Evolutionary conservation across 2,888 invertebrate species (phyloP).

Genomic region (Podabrus alpinus): DNA sequence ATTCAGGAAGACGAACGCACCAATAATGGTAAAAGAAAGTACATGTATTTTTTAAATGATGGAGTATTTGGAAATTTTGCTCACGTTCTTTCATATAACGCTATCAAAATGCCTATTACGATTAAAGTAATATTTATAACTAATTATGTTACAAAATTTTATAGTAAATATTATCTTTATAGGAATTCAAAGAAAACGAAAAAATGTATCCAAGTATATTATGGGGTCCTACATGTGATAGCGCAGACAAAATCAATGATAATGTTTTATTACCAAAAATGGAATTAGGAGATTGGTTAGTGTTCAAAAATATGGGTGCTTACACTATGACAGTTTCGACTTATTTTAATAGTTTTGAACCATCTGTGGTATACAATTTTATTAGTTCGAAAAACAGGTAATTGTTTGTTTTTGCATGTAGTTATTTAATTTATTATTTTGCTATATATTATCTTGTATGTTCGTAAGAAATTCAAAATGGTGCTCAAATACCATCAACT

Average conservation of each 20-base stretch:
- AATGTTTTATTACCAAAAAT: slow-evolving; percentile 70
- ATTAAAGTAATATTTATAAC: slow-evolving; percentile 62
- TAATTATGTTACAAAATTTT: not conserved
- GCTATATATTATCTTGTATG: too few species aligned
- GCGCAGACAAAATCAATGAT: slow-evolving; percentile 67
- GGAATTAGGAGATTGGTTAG: slow-evolving; percentile 83
- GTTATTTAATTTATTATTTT: too few species aligned
- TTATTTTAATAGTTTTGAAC: slow-evolving; percentile 90
- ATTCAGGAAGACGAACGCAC: slow-evolving; percentile 33
- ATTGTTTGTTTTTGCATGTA: not conserved
- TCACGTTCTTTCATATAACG: slow-evolving; percentile 83
- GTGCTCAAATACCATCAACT: too few species aligned
- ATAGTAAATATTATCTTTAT: not conserved
- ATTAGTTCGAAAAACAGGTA: not conserved
- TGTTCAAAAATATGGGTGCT: slow-evolving; percentile 96
- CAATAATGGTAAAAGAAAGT: slow-evolving; percentile 30
- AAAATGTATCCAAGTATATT: slow-evolving; percentile 58
- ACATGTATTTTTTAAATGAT: slow-evolving; percentile 97
- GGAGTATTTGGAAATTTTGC: slow-evolving; percentile 99
- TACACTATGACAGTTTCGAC: slow-evolving; percentile 92
- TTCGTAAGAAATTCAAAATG: too few species aligned
- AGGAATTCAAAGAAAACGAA: not conserved
- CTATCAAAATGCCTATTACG: slow-evolving; percentile 76
- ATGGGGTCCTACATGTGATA: slow-evolving; percentile 98
- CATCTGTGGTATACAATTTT: not conserved